phyloP scores from a whole-genome alignment of 2,113 vertebrate species.

The Rhabdomys dilectus region DNA sequence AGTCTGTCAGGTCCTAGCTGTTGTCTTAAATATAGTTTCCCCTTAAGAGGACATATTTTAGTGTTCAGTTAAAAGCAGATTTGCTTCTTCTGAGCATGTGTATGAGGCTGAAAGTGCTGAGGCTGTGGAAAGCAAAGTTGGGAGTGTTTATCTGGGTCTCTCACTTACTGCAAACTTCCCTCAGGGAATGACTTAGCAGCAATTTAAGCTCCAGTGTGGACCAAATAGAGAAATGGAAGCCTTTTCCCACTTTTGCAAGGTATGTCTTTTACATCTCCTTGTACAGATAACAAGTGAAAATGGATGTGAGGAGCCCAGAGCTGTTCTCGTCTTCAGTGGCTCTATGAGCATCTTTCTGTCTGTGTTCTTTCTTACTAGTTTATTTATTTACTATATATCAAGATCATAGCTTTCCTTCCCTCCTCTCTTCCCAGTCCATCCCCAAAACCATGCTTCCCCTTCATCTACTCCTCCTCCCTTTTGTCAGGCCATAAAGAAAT shows the following conservation, averaged over 20 bases:
- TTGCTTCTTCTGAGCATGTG: conserved; percentile 68
- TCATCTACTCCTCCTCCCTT: too few species aligned
- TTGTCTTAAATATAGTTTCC: conserved; percentile 76
- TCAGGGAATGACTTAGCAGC: conserved; percentile 51
- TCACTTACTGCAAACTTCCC: conserved; percentile 34
- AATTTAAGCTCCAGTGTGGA: conserved; percentile 58
- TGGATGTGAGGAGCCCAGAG: neutral
- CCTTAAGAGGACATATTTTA: conserved; percentile 71
- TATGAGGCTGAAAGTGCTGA: conserved; percentile 57
- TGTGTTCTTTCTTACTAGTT: neutral
- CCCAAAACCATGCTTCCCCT: too few species aligned
- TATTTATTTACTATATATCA: too few species aligned
- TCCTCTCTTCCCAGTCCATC: too few species aligned
- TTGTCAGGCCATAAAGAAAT: too few species aligned
- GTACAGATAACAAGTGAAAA: conserved; percentile 36
- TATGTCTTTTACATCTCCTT: conserved; percentile 3
- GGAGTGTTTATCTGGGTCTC: conserved; percentile 72
- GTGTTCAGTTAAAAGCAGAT: conserved; percentile 73
- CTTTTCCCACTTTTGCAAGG: neutral
- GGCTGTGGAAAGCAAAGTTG: conserved; percentile 41
- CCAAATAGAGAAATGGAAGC: conserved; percentile 52
- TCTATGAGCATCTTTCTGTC: neutral
- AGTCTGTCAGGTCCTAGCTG: conserved; percentile 55
- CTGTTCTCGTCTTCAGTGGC: neutral
- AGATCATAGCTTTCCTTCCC: too few species aligned